Evolutionary conservation across 2,113 vertebrate genomes (phyloP), one percentile per base, ranked within the genome.

Genomic region (Notothenia rossii): DNA sequence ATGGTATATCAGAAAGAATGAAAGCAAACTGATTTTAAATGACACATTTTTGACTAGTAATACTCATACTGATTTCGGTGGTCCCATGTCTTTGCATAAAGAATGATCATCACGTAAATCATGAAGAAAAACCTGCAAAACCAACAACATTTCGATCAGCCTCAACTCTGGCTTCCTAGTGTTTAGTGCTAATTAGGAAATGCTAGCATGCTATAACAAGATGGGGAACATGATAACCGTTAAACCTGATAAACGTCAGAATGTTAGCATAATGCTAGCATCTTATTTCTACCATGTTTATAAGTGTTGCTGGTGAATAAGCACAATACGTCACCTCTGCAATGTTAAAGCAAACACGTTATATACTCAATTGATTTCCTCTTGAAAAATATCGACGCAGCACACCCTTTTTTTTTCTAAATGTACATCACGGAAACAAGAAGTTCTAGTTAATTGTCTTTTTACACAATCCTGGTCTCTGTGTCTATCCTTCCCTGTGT

Each of bases 381-480:
- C 3, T 12, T 49, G 3, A 20, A 29, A 43, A 62, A 66, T 7
- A 50, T 63, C 3, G 25, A 60, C 48, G 17, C 46, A 22, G 45
- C 13, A 70, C 58, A 58, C 5, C 4, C 36, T 20, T 56, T 12
- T 65, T 20, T 56, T 64, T 55, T 12, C 36, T 56, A 4, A 62
- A 63, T 58, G 62, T 45, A 71, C 45, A 63, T 45, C 17, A 56
- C 40, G 85, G 51, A 55, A 22, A 20, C 43, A 60, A 71, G 33
- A 66, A 13, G 40, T 13, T 36, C 18, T 51, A 43, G 63, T 68
- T n/a, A 65, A 73, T 54, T 85, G 53, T 45, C 53, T 77, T 73
- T 77, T 78, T 51, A 78, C 59, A 43, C 53, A 25, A 64, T 72
- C 61, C 68, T 78, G 25, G 55, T 6, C 36, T 40, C 58, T 82